Conservation (phyloP, 2,797 vertebrate species). For the Carduelis carduelis region DNA sequence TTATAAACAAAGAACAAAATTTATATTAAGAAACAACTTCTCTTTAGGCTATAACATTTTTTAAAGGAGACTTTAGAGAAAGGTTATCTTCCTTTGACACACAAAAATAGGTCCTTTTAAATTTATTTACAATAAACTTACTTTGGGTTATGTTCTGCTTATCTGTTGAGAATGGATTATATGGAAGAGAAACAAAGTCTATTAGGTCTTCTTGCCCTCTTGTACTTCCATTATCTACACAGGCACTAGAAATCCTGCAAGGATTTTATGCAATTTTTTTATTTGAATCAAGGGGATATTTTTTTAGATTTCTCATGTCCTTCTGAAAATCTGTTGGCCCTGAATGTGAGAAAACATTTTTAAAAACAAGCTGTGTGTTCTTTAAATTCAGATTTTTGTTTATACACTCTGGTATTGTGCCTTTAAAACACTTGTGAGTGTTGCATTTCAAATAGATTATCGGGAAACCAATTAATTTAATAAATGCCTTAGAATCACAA, state of each 20-base stretch:
- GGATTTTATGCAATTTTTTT: not conserved
- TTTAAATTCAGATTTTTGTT: not conserved
- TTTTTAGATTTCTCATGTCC: not conserved
- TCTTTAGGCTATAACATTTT: not conserved
- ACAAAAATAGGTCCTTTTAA: not conserved
- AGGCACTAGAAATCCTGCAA: not conserved
- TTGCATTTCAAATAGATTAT: not conserved
- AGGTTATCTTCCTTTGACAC: not conserved
- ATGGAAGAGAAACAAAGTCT: not conserved
- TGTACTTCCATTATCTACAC: not conserved
- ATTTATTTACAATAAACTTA: conserved; percentile 18
- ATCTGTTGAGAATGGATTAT: not conserved
- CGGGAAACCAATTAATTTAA: not conserved
- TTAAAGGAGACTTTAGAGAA: not conserved
- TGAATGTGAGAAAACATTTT: not conserved
- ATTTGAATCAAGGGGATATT: not conserved
- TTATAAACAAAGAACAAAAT: not conserved
- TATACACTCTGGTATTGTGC: rapidly evolving
- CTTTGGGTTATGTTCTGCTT: not conserved
- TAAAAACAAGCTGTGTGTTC: not conserved
- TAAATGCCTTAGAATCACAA: not conserved
- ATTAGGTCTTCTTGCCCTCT: not conserved
- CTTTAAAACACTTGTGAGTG: not conserved
- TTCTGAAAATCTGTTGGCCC: not conserved
- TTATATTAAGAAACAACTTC: not conserved